Conservation (phyloP, 2,797 vertebrate genomes). For the Takifugu ocellatus region DNA sequence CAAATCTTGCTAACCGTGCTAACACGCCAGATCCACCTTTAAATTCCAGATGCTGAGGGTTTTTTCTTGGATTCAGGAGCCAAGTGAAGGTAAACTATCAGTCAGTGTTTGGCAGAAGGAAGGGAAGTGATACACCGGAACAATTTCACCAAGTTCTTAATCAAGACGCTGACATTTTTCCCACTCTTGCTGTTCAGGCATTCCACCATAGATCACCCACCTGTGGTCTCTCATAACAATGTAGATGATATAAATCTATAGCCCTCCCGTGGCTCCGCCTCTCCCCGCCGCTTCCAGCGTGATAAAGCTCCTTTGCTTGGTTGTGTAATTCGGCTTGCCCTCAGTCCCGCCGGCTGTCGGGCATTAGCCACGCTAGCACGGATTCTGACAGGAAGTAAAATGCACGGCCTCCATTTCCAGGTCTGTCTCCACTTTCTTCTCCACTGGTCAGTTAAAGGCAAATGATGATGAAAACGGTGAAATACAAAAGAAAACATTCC, state of each 20-base stretch:
- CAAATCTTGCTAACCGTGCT: no score
- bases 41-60: no score
- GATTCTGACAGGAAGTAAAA: conserved; percentile 51
- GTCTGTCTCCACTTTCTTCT: conserved; percentile 10
- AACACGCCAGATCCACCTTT: no score
- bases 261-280: conserved; percentile 14
- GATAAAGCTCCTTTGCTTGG: conserved; percentile 46
- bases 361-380: conserved; percentile 46
- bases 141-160: conserved; percentile 2
- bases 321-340: conserved; percentile 37
- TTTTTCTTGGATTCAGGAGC: neutral
- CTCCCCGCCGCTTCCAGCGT: conserved; percentile 21
- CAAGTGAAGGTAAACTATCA: conserved; percentile 1
- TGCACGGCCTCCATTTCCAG: conserved; percentile 30
- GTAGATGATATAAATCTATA: conserved; percentile 39
- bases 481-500: conserved; percentile 41
- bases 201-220: neutral
- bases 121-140: neutral
- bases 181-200: neutral
- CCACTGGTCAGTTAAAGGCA: conserved; percentile 47
- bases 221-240: conserved; percentile 25
- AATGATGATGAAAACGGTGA: conserved; percentile 39
- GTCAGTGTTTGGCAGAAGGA: conserved; percentile 1
- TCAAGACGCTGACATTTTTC: conserved; percentile 4
- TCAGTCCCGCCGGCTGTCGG: conserved; percentile 30